phyloP scores from a whole-genome alignment of 2,888 invertebrate species.

The Adineta ricciae region DNA sequence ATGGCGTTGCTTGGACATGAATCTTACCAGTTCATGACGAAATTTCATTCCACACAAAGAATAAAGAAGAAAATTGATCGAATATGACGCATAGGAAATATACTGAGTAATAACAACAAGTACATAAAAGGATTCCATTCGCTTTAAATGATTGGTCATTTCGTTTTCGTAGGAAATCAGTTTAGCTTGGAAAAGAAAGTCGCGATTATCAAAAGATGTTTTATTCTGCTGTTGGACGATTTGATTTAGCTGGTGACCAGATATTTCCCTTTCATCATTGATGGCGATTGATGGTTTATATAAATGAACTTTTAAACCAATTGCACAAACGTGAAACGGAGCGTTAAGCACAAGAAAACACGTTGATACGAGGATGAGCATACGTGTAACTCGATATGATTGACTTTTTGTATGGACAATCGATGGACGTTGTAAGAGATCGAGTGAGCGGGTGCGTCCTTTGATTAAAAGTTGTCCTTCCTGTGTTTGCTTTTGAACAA shows the following conservation, averaged over 20 bases:
- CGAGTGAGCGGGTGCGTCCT: background rate
- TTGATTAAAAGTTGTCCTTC: background rate
- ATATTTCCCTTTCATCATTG: background rate
- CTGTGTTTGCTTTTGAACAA: background rate
- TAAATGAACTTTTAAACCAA: background rate
- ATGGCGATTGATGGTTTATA: background rate
- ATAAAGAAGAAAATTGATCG: background rate
- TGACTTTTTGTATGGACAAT: background rate
- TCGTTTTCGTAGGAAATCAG: background rate
- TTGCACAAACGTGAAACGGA: background rate
- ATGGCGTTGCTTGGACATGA: background rate
- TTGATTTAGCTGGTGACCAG: too few species aligned
- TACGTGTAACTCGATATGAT: background rate
- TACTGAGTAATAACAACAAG: background rate
- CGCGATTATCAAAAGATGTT: background rate
- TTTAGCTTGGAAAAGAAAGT: background rate
- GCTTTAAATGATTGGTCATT: background rate
- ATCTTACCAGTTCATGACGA: background rate
- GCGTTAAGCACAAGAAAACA: background rate
- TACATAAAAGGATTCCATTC: background rate
- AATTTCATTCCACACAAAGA: background rate
- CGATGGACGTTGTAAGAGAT: background rate
- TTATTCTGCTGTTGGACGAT: too few species aligned
- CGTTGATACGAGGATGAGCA: background rate
- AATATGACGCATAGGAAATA: constrained; percentile 3